Percentiles rank a stretch among this genome's conserved stretches.
phyloP scores from a whole-genome alignment of 2,113 vertebrate species.

The Malurus melanocephalus region DNA sequence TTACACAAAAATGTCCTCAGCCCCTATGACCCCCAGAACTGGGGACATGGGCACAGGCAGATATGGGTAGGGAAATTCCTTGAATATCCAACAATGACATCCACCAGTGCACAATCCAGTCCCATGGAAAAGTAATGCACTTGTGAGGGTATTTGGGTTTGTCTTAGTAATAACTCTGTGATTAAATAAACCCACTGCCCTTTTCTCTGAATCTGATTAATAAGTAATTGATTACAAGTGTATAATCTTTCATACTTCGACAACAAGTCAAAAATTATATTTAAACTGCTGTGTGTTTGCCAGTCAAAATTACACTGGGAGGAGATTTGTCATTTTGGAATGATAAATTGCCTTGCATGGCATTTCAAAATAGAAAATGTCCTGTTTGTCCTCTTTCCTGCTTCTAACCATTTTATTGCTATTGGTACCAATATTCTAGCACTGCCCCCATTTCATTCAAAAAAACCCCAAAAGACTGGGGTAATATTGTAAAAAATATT shows the following conservation, averaged over 20 bases:
- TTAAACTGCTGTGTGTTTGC: background rate
- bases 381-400: background rate
- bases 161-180: background rate
- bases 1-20: background rate
- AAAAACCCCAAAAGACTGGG: background rate
- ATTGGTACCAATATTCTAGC: background rate
- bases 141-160: background rate
- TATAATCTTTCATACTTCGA: background rate
- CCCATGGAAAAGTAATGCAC: background rate
- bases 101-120: background rate
- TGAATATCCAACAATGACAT: background rate
- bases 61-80: background rate
- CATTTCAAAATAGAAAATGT: background rate
- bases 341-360: background rate
- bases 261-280: background rate
- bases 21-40: accelerated
- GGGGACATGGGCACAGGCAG: background rate
- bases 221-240: background rate
- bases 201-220: background rate
- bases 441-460: background rate
- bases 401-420: background rate
- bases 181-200: background rate
- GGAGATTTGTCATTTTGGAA: background rate
- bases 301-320: background rate
- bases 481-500: background rate